A percentile compares a stretch with the other conserved stretches of the same genome.
Conservation (phyloP, 1,140 invertebrate species). For the Choristoneura fumiferana region DNA sequence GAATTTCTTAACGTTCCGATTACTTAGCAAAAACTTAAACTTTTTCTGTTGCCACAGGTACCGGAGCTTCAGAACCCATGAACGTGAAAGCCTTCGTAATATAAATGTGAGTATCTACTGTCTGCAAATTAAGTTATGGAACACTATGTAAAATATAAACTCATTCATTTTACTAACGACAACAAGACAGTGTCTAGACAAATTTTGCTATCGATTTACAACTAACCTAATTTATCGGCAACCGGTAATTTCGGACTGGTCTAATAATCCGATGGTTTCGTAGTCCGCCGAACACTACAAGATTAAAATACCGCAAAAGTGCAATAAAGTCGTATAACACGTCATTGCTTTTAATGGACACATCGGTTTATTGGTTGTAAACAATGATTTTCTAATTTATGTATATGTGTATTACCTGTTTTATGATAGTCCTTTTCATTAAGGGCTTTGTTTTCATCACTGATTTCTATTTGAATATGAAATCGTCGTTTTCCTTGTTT, state of each 20-base stretch:
- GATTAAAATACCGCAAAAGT: constrained; percentile 1
- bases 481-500: no score
- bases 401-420: neutral
- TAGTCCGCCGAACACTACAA: neutral
- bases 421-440: neutral
- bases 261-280: no score
- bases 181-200: no score
- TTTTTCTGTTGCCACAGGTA: constrained; percentile 39
- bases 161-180: no score
- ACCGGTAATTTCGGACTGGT: no score
- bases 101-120: constrained; percentile 66
- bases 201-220: no score
- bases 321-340: constrained; percentile 10
- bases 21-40: constrained; percentile 1
- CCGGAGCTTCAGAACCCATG: constrained; percentile 24
- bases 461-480: no score
- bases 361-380: constrained; percentile 31
- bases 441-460: no score
- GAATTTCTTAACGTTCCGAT: neutral
- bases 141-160: no score
- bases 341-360: constrained; percentile 27
- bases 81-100: constrained; percentile 33
- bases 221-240: no score
- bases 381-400: constrained; percentile 6
- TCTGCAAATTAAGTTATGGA: no score